phyloP scores from a whole-genome alignment of 2,888 invertebrate species.

The Conops quadrifasciatus region DNA sequence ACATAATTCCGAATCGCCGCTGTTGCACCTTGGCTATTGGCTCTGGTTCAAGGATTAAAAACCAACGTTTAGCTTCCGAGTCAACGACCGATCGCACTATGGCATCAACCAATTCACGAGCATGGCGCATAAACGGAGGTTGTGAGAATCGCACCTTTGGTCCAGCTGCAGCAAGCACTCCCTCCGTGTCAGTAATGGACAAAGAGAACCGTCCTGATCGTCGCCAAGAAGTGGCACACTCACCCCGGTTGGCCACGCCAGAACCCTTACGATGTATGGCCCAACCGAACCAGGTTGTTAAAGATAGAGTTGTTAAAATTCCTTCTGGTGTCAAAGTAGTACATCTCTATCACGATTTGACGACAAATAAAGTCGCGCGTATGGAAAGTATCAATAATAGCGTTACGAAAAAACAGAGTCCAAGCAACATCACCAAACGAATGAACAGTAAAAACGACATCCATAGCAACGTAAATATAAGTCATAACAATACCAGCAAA shows the following conservation, averaged over 20 bases:
- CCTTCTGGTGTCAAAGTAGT: slow-evolving; percentile 35
- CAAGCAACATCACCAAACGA: slow-evolving; percentile 35
- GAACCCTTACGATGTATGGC: slow-evolving; percentile 42
- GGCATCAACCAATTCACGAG: neutral
- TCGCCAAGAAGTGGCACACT: neutral
- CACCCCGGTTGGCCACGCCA: slow-evolving; percentile 38
- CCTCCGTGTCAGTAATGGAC: slow-evolving; percentile 1
- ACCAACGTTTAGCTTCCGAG: neutral
- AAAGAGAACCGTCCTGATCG: slow-evolving; percentile 8
- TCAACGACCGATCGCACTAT: slow-evolving; percentile 4
- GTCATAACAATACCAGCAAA: slow-evolving; percentile 4
- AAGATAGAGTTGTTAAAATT: slow-evolving; percentile 29
- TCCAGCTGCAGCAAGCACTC: slow-evolving; percentile 29
- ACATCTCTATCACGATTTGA: slow-evolving; percentile 39
- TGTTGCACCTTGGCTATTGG: slow-evolving; percentile 47
- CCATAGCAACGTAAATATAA: neutral
- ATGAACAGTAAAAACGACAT: slow-evolving; percentile 2
- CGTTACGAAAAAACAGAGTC: too few relatives aligned
- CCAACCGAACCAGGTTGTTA: neutral
- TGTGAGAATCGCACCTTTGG: neutral
- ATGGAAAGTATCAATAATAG: too few relatives aligned
- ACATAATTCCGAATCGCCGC: slow-evolving; percentile 52
- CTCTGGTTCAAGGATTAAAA: neutral
- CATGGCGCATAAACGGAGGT: slow-evolving; percentile 15
- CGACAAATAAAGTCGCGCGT: slow-evolving; percentile 26